Percentiles rank a stretch among this genome's conserved stretches.
Conservation (phyloP, 2,113 vertebrate genomes). For the Calcarius ornatus region DNA sequence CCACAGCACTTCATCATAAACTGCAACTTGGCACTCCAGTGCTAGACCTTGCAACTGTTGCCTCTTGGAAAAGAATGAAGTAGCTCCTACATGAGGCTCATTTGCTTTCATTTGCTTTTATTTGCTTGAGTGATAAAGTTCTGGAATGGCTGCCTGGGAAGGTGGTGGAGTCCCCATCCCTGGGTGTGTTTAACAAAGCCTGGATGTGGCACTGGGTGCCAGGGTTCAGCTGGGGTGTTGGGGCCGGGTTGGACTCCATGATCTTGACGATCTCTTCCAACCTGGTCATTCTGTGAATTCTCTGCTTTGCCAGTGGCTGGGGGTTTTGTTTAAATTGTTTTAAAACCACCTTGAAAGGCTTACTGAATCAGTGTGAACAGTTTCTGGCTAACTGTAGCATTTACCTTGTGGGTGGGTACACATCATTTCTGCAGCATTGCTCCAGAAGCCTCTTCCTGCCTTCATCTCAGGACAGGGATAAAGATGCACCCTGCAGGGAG, state of each 20-base stretch:
- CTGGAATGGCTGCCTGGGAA: background rate
- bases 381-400: background rate
- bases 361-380: background rate
- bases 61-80: background rate
- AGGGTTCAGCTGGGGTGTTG: background rate
- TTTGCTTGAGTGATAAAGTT: background rate
- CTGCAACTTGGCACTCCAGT: rapidly evolving
- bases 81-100: background rate
- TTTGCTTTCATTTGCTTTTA: background rate
- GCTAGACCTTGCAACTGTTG: background rate
- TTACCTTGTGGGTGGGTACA: background rate
- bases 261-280: background rate
- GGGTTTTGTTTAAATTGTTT: background rate
- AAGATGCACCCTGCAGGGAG: background rate
- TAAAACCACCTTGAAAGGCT: background rate
- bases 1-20: background rate
- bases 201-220: background rate
- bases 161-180: background rate
- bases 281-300: background rate
- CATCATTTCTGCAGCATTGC: background rate
- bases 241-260: background rate
- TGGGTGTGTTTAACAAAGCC: background rate
- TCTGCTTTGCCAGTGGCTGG: background rate
- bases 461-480: background rate
- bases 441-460: background rate